Evolutionary conservation across 1,140 invertebrate species (phyloP).

Genomic region (Drosophila tsacasi): DNA sequence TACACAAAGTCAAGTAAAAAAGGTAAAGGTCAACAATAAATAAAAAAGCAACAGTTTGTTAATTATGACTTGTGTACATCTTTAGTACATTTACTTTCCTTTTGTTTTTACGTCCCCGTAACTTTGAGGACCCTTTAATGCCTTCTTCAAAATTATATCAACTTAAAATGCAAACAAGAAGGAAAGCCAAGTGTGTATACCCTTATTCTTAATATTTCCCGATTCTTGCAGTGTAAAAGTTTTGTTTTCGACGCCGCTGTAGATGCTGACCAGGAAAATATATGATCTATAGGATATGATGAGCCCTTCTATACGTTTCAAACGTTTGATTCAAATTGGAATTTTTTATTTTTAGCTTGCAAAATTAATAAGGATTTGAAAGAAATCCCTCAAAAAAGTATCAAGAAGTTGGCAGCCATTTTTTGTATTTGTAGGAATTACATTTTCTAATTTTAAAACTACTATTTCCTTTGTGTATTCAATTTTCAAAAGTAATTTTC

Average conservation of each 20-base stretch:
- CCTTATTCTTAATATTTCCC: too few species aligned
- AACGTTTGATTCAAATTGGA: too few species aligned
- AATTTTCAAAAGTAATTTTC: background rate
- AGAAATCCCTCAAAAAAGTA: background rate
- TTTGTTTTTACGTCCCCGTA: background rate
- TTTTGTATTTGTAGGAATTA: background rate
- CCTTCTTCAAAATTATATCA: background rate
- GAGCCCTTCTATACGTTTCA: too few species aligned
- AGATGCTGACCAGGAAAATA: too few species aligned
- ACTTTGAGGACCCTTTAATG: conserved; percentile 10
- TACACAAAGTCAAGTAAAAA: conserved; percentile 26
- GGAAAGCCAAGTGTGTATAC: too few species aligned
- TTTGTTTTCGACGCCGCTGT: too few species aligned
- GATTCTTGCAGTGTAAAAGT: too few species aligned
- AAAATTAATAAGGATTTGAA: background rate
- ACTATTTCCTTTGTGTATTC: too few species aligned
- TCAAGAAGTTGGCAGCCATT: background rate
- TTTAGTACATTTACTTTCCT: background rate
- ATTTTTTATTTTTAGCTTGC: too few species aligned
- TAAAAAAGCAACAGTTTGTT: conserved; percentile 15
- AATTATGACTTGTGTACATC: conserved; percentile 18
- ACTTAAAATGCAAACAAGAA: background rate
- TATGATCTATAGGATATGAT: too few species aligned
- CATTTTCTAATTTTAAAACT: background rate
- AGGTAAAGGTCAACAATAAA: conserved; percentile 11